Evolutionary conservation across 2,888 invertebrate species (phyloP).

Genomic region (Coenonympha glycerion): DNA sequence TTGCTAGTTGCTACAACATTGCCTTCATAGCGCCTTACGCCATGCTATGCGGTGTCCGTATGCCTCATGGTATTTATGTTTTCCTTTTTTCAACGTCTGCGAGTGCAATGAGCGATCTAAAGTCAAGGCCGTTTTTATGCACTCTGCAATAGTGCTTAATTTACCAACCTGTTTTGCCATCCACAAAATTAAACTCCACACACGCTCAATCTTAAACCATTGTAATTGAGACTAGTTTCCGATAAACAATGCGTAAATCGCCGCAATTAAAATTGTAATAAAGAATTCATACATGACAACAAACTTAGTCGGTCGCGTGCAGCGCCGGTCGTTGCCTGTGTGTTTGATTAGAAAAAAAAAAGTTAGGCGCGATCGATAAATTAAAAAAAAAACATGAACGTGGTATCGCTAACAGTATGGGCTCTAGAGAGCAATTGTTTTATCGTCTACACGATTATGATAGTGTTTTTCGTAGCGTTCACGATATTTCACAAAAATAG

Average conservation of each 20-base stretch:
- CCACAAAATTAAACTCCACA: background rate
- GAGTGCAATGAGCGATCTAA: conserved; percentile 7
- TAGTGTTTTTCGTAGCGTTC: conserved; percentile 56
- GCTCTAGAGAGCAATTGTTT: conserved; percentile 66
- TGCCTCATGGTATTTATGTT: background rate
- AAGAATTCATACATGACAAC: conserved; percentile 18
- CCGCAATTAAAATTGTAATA: conserved; percentile 10
- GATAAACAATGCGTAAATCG: background rate
- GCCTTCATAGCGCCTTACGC: background rate
- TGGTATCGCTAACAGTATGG: conserved; percentile 59
- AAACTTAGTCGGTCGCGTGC: conserved; percentile 25
- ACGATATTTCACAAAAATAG: conserved; percentile 62
- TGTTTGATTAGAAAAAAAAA: conserved; percentile 10
- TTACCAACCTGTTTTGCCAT: background rate
- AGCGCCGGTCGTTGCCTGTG: conserved; percentile 16
- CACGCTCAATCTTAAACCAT: background rate
- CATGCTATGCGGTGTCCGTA: no score
- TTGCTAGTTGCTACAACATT: no score
- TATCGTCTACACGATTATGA: conserved; percentile 54
- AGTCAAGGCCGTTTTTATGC: conserved; percentile 15
- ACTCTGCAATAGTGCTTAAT: background rate
- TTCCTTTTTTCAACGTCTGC: conserved; percentile 12
- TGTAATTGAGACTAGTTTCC: conserved; percentile 2
- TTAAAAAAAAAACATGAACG: conserved; percentile 44
- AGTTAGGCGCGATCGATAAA: background rate